phyloP scores from a whole-genome alignment of 2,797 vertebrate genomes.

The Telmatherina bonti region DNA sequence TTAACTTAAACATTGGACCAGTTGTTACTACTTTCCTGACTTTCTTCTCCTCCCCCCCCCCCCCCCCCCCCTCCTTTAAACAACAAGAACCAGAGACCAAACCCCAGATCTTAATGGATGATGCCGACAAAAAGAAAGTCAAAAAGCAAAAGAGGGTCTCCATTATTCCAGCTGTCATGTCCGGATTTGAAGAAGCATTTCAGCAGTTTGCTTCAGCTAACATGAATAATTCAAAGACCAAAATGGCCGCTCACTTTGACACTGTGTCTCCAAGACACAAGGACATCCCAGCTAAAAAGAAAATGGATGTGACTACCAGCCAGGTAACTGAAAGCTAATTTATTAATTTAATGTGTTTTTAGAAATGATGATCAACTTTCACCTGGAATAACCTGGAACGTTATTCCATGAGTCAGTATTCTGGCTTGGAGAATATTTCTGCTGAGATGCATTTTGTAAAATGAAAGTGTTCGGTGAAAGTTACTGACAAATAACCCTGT shows the following conservation, averaged over 20 bases:
- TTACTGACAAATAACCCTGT: background rate
- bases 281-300: slow-evolving; percentile 28
- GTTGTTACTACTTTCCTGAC: slow-evolving; percentile 7
- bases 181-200: slow-evolving; percentile 88
- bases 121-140: slow-evolving; percentile 80
- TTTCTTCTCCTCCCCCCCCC: background rate
- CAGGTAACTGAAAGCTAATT: slow-evolving; percentile 49
- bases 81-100: slow-evolving; percentile 41
- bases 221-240: slow-evolving; percentile 3
- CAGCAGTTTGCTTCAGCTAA: slow-evolving; percentile 83
- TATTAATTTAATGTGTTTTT: background rate
- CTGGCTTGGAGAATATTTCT: background rate
- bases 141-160: slow-evolving; percentile 78
- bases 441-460: background rate
- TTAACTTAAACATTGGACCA: background rate
- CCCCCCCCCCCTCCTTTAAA: background rate
- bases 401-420: background rate
- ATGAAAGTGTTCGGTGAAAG: background rate
- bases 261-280: slow-evolving; percentile 19
- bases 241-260: background rate
- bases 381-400: too few relatives aligned
- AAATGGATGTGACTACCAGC: slow-evolving; percentile 38
- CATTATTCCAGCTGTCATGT: slow-evolving; percentile 67
- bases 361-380: background rate
- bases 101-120: slow-evolving; percentile 39